A percentile compares a stretch with the other conserved stretches of the same genome.
phyloP scores from a whole-genome alignment of 2,888 invertebrate species.

The Brenthis ino region DNA sequence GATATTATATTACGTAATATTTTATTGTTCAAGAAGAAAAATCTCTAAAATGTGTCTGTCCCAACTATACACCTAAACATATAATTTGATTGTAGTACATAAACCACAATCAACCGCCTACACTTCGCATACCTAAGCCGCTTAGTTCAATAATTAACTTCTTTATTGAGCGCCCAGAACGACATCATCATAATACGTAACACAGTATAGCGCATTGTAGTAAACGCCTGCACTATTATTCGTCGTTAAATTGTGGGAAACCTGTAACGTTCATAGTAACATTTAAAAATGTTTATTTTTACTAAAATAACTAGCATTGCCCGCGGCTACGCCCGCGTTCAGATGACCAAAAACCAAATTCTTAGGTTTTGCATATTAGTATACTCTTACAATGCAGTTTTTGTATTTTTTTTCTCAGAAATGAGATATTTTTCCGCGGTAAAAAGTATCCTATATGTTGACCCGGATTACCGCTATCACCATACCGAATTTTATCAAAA shows the following conservation, averaged over 20 bases:
- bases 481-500: too few species aligned
- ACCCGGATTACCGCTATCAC: too few species aligned
- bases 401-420: too few species aligned
- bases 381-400: too few species aligned
- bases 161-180: slow-evolving; percentile 21
- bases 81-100: slow-evolving; percentile 7
- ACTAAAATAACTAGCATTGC: too few species aligned
- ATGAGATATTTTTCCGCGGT: too few species aligned
- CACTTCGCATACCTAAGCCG: slow-evolving; percentile 26
- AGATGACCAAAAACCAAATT: too few species aligned
- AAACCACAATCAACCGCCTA: slow-evolving; percentile 20
- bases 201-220: slow-evolving; percentile 9
- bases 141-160: slow-evolving; percentile 27
- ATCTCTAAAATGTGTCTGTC: not conserved
- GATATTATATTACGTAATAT: too few species aligned
- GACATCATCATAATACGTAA: slow-evolving; percentile 11
- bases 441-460: too few species aligned
- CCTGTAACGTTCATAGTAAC: not conserved
- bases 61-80: slow-evolving; percentile 1
- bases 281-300: not conserved
- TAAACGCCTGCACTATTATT: slow-evolving; percentile 15
- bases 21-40: not conserved
- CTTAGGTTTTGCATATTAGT: too few species aligned
- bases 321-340: too few species aligned
- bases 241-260: slow-evolving; percentile 10